Base-by-base conservation (phyloP, 92 coral and sea anemone genomes). In the Epizoanthus ramosus region DNA sequence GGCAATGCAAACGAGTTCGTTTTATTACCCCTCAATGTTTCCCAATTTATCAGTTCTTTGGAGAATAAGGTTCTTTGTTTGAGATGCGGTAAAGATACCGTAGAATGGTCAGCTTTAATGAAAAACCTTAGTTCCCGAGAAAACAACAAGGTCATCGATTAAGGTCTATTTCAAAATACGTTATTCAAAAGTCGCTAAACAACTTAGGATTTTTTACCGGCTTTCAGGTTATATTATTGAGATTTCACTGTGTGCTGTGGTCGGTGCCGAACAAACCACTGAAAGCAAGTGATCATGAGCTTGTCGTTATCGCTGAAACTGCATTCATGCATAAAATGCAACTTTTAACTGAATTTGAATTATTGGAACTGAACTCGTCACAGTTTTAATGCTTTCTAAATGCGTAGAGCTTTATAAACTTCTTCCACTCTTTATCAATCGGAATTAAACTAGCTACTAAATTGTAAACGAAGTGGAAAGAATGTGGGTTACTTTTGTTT, bases 91-190 rank as follows among this genome's bases (percentile, higher is more conserved):
- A 56, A 56, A 56, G 60, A 56, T 56, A 56, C 60, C 60, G 60
- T 56, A 56, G 60, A 56, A 56, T 56, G 60, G 60, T 56, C 60
- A 56, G 60, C 60, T 56, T 56, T 56, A 56, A 56, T 56, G 19
- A 39, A 56, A 56, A 56, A 56, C 60, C 60, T 56, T 56, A 56
- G 60, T 56, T 56, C 60, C 60, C 60, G 60, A 56, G 60, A 56
- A 56, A 56, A 56, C 60, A 56, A 18, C 60, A 56, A 56, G 60
- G 60, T 56, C 60, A 56, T 56, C 43, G 43, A 39, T 39, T 39
- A 39, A 39, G 43, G 43, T 39, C 43, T 39, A 39, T 39, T 39
- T 39, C 60, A 56, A 56, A 56, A 56, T 56, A 56, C 60, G 60
- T 56, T 56, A 56, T 56, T 56, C 17, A 12, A 56, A 12, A 12